Percentiles rank a stretch among this genome's conserved stretches.
Evolutionary conservation across 2,888 invertebrate genomes (phyloP).

Genomic region (Phania funesta): DNA sequence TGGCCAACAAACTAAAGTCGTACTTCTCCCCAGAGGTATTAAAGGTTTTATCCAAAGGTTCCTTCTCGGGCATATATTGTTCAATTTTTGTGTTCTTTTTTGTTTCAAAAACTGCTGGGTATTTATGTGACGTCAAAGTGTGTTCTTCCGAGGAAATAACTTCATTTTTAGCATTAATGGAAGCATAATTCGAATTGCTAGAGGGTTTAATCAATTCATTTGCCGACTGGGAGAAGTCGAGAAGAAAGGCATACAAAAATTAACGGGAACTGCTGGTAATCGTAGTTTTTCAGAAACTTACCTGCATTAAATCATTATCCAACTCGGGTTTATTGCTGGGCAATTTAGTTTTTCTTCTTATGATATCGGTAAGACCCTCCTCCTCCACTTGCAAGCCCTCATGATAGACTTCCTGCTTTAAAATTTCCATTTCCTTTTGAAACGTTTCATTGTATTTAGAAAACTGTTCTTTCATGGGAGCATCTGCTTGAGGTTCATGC

Average conservation of each 20-base stretch:
- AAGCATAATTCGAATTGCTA: constrained; percentile 72
- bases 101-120: constrained; percentile 40
- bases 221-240: constrained; percentile 71
- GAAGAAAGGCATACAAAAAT: not conserved
- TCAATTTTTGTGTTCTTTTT: constrained; percentile 18
- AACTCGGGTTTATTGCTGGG: constrained; percentile 81
- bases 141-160: constrained; percentile 71
- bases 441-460: constrained; percentile 83
- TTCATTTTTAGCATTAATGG: constrained; percentile 77
- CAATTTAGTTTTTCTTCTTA: constrained; percentile 87
- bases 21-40: constrained; percentile 50
- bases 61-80: constrained; percentile 49
- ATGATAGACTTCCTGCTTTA: constrained; percentile 89
- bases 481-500: constrained; percentile 68
- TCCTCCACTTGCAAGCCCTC: constrained; percentile 92
- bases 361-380: constrained; percentile 88
- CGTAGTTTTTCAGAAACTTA: not conserved
- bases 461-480: constrained; percentile 60
- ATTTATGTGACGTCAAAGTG: constrained; percentile 28
- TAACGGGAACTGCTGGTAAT: no score
- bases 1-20: constrained; percentile 42
- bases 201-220: constrained; percentile 77
- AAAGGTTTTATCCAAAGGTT: constrained; percentile 47
- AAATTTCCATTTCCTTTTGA: constrained; percentile 89
- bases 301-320: constrained; percentile 68